Base-by-base conservation (phyloP, 2,888 invertebrate species). In the Eudemis profundana region DNA sequence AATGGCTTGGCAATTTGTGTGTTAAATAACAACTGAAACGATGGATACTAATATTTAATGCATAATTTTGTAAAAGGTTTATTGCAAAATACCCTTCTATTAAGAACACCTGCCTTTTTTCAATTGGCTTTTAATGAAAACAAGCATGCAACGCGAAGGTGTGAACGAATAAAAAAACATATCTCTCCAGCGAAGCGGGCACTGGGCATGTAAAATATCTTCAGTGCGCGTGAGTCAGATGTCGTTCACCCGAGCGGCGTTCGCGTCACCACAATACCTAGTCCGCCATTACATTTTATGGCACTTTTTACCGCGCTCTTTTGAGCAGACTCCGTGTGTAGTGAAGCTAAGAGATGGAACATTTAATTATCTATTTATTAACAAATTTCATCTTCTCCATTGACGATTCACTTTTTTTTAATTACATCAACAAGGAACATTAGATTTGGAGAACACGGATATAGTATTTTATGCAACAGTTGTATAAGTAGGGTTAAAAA, bases 141-240 rank as follows among this genome's bases (percentile, higher is more conserved):
- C 17, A 23, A 38, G 17, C 23, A 17, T 53, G 44, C 17, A 61
- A 61, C 21, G 36, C 27, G 8, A 54, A 53, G 53, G 46, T 47
- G 61, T 36, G 23, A 57, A 44, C 42, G n/a, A 59, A 50, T 29
- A 44, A 33, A 29, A 33, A 56, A 59, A 59, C 40, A 42, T 50
- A 33, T 54, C 42, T 17, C 54, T 54, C 54, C 42, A 54, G 54
- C 53, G 14, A 17, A 40, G 23, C 42, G 17, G 42, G 3, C 44
- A 44, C 38, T 46, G 56, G 3, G 51, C 75, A 74, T 78, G 76
- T 78, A 83, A 81, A 57, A 64, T 64, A 51, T 50, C 78, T 86
- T 83, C 81, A 80, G 82, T n/a, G n/a, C 74, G 68, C 71, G 75
- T 89, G 90, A 90, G 85, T 90, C 90, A 89, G 87, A 84, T 85